Conservation (phyloP, 2,797 vertebrate genomes). For the Lophotriccus pileatus region DNA sequence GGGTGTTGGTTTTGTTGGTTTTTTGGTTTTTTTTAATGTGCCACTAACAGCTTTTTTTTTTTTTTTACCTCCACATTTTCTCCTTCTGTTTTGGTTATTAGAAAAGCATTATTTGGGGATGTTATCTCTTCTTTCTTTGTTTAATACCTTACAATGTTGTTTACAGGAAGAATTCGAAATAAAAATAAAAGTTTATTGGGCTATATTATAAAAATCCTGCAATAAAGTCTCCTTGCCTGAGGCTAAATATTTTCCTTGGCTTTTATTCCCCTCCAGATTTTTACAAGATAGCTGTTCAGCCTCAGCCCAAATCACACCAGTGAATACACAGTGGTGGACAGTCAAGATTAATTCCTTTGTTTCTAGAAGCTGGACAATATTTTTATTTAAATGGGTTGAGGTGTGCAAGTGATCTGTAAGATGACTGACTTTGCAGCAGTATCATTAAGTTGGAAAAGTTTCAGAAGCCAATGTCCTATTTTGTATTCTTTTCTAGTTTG, state of each 20-base stretch:
- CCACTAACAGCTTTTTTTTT: not conserved
- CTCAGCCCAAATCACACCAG: not conserved
- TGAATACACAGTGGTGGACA: not conserved
- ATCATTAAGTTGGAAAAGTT: not conserved
- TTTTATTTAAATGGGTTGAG: not conserved
- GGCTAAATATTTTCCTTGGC: not conserved
- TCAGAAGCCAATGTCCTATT: not conserved
- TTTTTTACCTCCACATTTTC: not conserved
- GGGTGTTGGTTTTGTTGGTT: too few relatives aligned
- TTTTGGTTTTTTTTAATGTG: not conserved
- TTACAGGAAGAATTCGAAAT: not conserved
- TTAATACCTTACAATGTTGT: not conserved
- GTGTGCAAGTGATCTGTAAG: not conserved
- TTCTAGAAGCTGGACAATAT: not conserved
- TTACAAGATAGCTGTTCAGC: not conserved
- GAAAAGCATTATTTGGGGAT: not conserved
- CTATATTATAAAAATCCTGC: not conserved
- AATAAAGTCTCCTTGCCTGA: not conserved
- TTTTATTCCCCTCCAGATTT: constrained; percentile 2
- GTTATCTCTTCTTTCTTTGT: not conserved
- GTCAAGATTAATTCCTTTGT: not conserved
- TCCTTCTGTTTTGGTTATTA: not conserved
- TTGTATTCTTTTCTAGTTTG: not conserved
- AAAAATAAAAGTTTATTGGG: constrained; percentile 19
- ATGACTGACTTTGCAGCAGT: not conserved